phyloP scores from a whole-genome alignment of 1,140 invertebrate genomes.

The Drosophila parabipectinata region DNA sequence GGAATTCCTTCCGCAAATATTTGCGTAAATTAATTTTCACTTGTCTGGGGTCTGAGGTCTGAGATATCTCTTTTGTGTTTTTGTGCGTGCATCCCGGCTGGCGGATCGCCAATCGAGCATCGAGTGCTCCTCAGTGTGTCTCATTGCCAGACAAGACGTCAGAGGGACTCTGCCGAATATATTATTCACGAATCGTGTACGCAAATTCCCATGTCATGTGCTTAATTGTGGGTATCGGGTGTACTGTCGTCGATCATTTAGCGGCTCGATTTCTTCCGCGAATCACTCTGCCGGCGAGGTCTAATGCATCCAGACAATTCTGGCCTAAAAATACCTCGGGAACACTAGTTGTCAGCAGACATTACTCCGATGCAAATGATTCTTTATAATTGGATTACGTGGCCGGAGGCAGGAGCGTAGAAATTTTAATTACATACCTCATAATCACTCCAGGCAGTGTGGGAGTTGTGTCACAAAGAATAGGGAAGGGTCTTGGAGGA shows the following conservation, averaged over 20 bases:
- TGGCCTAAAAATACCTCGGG: constrained; percentile 54
- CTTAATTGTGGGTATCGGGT: constrained; percentile 43
- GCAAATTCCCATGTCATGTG: constrained; percentile 54
- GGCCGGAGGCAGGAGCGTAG: constrained; percentile 73
- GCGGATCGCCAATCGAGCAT: constrained; percentile 29
- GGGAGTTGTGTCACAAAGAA: constrained; percentile 8
- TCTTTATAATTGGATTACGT: constrained; percentile 82
- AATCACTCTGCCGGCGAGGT: constrained; percentile 21
- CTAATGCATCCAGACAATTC: constrained; percentile 19
- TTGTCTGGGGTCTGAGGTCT: constrained; percentile 35
- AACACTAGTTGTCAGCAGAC: constrained; percentile 62
- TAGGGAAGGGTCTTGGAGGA: constrained; percentile 6
- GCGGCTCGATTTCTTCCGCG: constrained; percentile 56
- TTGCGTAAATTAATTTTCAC: constrained; percentile 66
- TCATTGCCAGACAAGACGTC: constrained; percentile 54
- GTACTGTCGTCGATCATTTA: constrained; percentile 29
- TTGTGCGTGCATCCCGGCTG: constrained; percentile 19
- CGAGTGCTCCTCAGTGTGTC: constrained; percentile 15
- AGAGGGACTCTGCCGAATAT: constrained; percentile 9
- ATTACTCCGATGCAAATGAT: constrained; percentile 72
- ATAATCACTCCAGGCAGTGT: constrained; percentile 68
- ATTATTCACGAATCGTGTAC: constrained; percentile 26
- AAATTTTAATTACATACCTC: constrained; percentile 83
- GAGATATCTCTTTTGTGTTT: constrained; percentile 36
- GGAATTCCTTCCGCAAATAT: constrained; percentile 70